Evolutionary conservation across 2,797 vertebrate genomes (phyloP).

Genomic region (Arnoldichthys spilopterus): DNA sequence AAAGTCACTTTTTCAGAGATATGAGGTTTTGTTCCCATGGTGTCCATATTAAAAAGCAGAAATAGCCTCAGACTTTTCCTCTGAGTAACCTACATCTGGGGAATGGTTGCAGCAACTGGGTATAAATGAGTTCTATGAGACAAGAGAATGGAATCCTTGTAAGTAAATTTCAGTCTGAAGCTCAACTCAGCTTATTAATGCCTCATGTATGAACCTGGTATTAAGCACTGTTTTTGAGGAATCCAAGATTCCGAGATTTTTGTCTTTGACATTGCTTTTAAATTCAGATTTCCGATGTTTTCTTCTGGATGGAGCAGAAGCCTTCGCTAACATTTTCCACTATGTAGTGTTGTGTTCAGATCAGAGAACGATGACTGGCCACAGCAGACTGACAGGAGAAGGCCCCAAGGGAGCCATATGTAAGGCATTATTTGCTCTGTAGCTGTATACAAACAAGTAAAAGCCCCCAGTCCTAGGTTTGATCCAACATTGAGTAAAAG

Average conservation of each 20-base stretch:
- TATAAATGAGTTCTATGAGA: not conserved
- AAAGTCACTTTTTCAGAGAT: no score
- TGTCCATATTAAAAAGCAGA: not conserved
- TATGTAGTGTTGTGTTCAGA: not conserved
- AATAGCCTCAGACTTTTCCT: not conserved
- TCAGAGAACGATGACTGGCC: not conserved
- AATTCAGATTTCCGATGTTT: no score
- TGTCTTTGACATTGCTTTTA: not conserved
- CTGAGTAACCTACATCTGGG: not conserved
- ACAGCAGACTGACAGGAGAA: constrained; percentile 15
- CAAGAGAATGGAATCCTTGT: not conserved
- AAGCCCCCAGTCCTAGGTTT: constrained; percentile 47
- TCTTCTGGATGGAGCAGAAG: not conserved
- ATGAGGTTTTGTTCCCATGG: no score
- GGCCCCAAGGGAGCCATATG: constrained; percentile 24
- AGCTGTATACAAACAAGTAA: constrained; percentile 46
- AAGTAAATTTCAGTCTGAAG: not conserved
- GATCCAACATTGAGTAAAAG: constrained; percentile 58
- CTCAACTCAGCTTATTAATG: not conserved
- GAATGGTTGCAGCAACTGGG: not conserved
- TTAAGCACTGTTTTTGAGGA: not conserved
- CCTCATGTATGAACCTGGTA: not conserved
- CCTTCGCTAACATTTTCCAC: not conserved
- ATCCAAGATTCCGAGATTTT: not conserved
- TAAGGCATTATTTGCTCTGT: constrained; percentile 38